These are phyloP conservation scores for Hydrocynus forskahlii DNA, from an alignment of 2,797 vertebrate species.

Conservation along the genomic window DNA sequence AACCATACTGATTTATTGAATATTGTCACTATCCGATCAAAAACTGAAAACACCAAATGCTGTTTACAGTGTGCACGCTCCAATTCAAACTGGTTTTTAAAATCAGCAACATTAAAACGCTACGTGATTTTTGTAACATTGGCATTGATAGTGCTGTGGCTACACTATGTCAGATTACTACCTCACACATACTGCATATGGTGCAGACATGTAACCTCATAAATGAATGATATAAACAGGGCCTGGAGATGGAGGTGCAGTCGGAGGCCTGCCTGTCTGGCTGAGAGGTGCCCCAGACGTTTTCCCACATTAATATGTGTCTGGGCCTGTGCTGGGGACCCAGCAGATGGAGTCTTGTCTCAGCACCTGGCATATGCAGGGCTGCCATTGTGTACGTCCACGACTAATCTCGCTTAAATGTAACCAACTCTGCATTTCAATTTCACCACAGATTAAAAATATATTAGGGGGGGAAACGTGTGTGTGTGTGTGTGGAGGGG, in stretches of 20 bases:
- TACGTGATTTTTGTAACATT: not conserved
- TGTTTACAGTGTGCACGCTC: not conserved
- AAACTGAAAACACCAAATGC: no score
- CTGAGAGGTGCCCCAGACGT: constrained; percentile 71
- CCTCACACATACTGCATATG: constrained; percentile 58
- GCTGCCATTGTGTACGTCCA: constrained; percentile 71
- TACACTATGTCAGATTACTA: not conserved
- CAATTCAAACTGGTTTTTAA: no score
- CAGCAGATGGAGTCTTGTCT: constrained; percentile 82
- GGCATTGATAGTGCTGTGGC: not conserved
- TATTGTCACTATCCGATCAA: no score
- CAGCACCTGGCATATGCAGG: constrained; percentile 76
- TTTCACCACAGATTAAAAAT: constrained; percentile 52
- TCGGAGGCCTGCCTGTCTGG: constrained; percentile 69
- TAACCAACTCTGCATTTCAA: constrained; percentile 57
- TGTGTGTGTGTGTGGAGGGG: constrained; percentile 27
- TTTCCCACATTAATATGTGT: constrained; percentile 85
- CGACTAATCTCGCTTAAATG: constrained; percentile 57
- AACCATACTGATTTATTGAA: no score
- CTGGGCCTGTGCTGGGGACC: constrained; percentile 75
- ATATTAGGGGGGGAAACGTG: constrained; percentile 35
- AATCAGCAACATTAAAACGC: not conserved
- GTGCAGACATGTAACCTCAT: constrained; percentile 67
- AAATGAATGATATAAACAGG: constrained; percentile 74
- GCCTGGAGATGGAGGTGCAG: constrained; percentile 79